Conservation (phyloP, 1,140 invertebrate genomes). For the Lucilia sericata region DNA sequence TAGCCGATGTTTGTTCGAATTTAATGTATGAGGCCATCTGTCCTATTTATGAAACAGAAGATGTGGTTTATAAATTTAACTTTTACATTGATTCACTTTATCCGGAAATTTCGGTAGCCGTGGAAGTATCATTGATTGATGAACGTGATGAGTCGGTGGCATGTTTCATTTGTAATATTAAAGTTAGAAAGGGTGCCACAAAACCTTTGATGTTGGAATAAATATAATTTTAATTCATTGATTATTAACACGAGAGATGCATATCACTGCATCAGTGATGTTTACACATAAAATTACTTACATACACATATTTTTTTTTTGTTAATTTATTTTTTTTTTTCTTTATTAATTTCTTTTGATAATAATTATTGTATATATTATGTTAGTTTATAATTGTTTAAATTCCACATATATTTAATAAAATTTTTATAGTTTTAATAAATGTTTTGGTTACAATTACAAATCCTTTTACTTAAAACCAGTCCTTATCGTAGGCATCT, state of each 20-base stretch:
- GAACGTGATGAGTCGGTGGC: constrained; percentile 49
- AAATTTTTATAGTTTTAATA: constrained; percentile 1
- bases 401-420: constrained; percentile 10
- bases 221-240: neutral
- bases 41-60: constrained; percentile 61
- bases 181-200: constrained; percentile 29
- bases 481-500: neutral
- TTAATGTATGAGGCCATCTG: constrained; percentile 60
- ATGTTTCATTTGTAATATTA: constrained; percentile 54
- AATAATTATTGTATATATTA: neutral
- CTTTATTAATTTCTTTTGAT: neutral
- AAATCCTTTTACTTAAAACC: constrained; percentile 16
- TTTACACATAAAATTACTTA: too few relatives aligned
- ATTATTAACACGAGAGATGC: too few relatives aligned
- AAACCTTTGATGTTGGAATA: constrained; percentile 19
- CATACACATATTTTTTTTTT: too few relatives aligned
- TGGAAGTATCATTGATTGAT: constrained; percentile 58
- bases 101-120: constrained; percentile 60
- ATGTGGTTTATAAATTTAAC: constrained; percentile 60
- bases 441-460: constrained; percentile 16
- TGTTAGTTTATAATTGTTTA: constrained; percentile 8
- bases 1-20: constrained; percentile 59
- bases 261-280: too few relatives aligned
- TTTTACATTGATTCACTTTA: constrained; percentile 59
- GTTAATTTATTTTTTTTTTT: neutral